Evolutionary conservation across 2,797 vertebrate genomes (phyloP), one percentile per base, ranked within the genome.

Genomic region (Hydrophis major): DNA sequence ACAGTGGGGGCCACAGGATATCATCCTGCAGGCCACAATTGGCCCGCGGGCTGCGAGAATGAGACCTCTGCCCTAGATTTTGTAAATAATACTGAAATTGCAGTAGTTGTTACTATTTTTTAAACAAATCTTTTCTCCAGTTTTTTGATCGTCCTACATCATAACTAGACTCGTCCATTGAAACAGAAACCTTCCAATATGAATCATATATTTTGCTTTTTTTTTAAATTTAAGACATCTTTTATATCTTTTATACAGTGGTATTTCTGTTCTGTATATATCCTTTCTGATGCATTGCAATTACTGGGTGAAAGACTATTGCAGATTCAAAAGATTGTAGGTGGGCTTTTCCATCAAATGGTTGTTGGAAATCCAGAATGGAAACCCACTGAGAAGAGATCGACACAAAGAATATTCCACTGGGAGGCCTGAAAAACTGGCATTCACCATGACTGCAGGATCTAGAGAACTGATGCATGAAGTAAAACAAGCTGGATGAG

Each of bases 11-110:
- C 37, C 37, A 37, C 37, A 37, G 37, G 37, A 37, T 37, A 37
- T 37, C 37, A 37, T 37, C 37, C 37, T 37, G 37, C 37, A 37
- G 37, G 37, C 37, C 37, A 37, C 37, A 37, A 37, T 37, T 37
- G 37, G 37, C 37, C 37, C 37, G 37, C 37, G 37, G 37, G 37
- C 37, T 37, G 37, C 37, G 37, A 37, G 37, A 37, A 37, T 37
- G 37, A 37, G 37, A 37, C 37, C 37, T 37, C 37, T 37, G 37
- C 56, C 25, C 92, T 83, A 66, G 66, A 83, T 91, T 91, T 78
- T 91, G 56, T 63, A 89, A 88, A 91, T 74, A 88, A 90, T 50
- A 27, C n/a, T 55, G 86, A 91, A 60, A 91, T 8, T 88, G 66
- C 88, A 37, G 47, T 60, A 60, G 37, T 37, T 90, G 78, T 69